These are phyloP conservation scores for Scaptomyza cyrtandrae DNA, from an alignment of 2,888 invertebrate genomes.

Conservation along the genomic window DNA sequence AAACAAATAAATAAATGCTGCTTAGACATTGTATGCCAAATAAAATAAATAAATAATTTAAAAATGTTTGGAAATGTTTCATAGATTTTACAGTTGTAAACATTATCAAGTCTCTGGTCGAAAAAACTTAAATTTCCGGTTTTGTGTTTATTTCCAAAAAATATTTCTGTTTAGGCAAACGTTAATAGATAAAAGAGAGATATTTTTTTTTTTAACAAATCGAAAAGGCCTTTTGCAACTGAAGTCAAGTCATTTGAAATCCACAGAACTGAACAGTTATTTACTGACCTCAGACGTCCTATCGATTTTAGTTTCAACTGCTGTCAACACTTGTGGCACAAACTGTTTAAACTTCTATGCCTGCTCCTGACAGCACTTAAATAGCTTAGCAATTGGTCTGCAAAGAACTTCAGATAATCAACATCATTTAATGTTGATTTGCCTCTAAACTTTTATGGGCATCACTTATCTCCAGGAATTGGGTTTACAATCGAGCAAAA, in stretches of 20 bases:
- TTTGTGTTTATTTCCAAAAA: not conserved
- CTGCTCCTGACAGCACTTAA: constrained; percentile 56
- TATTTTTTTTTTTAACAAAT: not conserved
- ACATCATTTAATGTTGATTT: constrained; percentile 71
- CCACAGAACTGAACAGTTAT: not conserved
- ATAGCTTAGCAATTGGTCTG: constrained; percentile 23
- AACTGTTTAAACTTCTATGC: constrained; percentile 28
- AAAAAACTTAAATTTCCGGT: not conserved
- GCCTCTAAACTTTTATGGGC: constrained; percentile 71
- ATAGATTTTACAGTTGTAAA: not conserved
- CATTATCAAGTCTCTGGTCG: not conserved
- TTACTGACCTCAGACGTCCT: not conserved
- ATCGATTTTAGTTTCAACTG: constrained; percentile 14
- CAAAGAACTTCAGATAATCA: constrained; percentile 63
- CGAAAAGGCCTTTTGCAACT: not conserved
- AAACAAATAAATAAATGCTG: not conserved
- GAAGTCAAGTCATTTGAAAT: not conserved
- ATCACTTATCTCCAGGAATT: constrained; percentile 58
- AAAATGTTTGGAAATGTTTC: not conserved
- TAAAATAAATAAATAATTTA: not conserved
- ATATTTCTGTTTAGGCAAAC: not conserved
- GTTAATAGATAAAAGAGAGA: not conserved
- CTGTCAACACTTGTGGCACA: constrained; percentile 35
- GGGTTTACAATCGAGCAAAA: constrained; percentile 48
- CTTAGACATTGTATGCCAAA: not conserved